Evolutionary conservation across 92 coral and sea anemone species (phyloP), one percentile per base, ranked within the genome.

Genomic region (Heliopora coerulea): DNA sequence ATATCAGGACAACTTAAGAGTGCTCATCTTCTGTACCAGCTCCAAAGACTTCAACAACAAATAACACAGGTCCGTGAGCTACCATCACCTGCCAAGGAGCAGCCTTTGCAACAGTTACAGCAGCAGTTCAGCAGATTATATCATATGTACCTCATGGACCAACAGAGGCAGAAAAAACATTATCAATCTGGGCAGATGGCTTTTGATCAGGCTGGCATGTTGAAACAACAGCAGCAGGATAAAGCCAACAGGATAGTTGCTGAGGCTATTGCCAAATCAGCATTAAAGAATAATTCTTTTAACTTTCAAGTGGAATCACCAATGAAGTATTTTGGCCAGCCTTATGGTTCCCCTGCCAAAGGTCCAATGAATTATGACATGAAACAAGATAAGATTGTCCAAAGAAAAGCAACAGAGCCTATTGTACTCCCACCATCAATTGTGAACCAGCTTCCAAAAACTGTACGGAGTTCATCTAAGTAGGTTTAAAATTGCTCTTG

Each of bases 211-310:
- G 56, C 84, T 68, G 81, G 85, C 67, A 80, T 80, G 60, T n/a
- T 90, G 42, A 96, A 92, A 56, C 96, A 82, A 52, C 82, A 78
- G 31, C 99, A 86, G 15, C 99, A 95, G 79, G 96, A 95, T 18
- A 95, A 95, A 72, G 99, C 99, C 2, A 95, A 88, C 69, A 83
- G 99, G 26, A 95, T 95, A 74, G 99, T 92, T 21, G 99, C 91
- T 1, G 99, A 95, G 70, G 99, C 99, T 8, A 84, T 95, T 81
- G 99, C 99, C 0, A 95, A 91, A 72, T 89, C 99, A 44, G 99
- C 99, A 2, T 84, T 95, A 13, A 91, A 72, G 50, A 95, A 86
- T 46, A 76, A 74, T 58, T 87, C 83, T 17, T 82, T 86, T 24
- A 58, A 70, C 56, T 41, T 86, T 39, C 78, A 77, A 70, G 85